Percentiles rank a stretch among this genome's conserved stretches.
These are phyloP conservation scores for Corythaixoides concolor DNA, from an alignment of 2,113 vertebrate species.

Conservation along the genomic window DNA sequence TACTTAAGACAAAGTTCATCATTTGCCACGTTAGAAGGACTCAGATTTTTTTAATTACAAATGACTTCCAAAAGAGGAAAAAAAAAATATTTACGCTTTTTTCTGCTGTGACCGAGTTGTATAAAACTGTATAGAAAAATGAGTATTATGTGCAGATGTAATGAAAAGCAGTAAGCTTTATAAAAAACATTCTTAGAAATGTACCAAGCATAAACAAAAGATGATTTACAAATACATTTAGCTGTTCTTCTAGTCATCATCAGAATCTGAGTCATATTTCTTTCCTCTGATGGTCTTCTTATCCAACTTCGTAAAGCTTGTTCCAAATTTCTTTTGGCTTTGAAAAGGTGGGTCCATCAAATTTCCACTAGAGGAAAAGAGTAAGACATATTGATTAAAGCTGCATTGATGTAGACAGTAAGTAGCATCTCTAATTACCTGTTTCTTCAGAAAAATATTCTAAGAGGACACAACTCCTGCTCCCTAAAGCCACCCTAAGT, in stretches of 20 bases:
- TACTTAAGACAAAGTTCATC: not conserved
- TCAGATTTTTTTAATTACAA: conserved; percentile 47
- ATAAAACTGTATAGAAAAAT: conserved; percentile 72
- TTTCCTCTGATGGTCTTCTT: conserved; percentile 94
- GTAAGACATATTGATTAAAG: not conserved
- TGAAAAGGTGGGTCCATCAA: conserved; percentile 89
- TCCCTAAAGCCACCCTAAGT: not conserved
- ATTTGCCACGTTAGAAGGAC: not conserved
- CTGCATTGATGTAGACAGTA: not conserved
- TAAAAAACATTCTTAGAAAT: conserved; percentile 73
- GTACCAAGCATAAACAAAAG: conserved; percentile 72
- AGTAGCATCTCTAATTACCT: not conserved
- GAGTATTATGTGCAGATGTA: conserved; percentile 60
- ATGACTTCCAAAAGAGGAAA: not conserved
- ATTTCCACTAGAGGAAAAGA: conserved; percentile 83
- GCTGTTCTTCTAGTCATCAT: conserved; percentile 83
- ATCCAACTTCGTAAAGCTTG: conserved; percentile 91
- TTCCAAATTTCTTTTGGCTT: conserved; percentile 81
- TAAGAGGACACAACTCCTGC: not conserved
- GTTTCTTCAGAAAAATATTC: not conserved
- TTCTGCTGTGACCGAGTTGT: conserved; percentile 54
- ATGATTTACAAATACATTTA: conserved; percentile 60
- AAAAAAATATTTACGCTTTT: conserved; percentile 49
- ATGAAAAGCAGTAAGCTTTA: conserved; percentile 64
- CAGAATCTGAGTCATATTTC: conserved; percentile 91